A percentile compares a stretch with the other conserved stretches of the same genome.
Conservation (phyloP, 2,888 invertebrate genomes). For the Tetheella fluctuosa region DNA sequence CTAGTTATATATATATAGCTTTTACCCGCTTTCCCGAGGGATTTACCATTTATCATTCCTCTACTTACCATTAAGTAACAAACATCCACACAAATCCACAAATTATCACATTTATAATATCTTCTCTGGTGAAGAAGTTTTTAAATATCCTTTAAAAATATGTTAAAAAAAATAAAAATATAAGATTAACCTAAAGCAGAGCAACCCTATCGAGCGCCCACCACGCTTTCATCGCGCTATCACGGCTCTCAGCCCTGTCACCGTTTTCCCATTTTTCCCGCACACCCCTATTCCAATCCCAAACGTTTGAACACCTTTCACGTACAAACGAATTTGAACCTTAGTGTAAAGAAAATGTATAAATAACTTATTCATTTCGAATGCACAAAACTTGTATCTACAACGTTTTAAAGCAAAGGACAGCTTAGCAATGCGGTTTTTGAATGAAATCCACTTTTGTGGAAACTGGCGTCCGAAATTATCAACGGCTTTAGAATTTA, state of each 20-base stretch:
- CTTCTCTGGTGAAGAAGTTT: too few relatives aligned
- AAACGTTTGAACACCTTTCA: conserved; percentile 27
- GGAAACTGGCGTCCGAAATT: conserved; percentile 70
- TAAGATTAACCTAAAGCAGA: conserved; percentile 15
- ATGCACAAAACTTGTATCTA: conserved; percentile 28
- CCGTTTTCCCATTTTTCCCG: conserved; percentile 80
- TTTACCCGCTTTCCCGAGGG: too few relatives aligned
- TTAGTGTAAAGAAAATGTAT: conserved; percentile 19
- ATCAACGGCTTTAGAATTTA: conserved; percentile 64
- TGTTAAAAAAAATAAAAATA: neutral
- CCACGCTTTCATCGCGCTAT: conserved; percentile 76
- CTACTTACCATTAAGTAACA: too few relatives aligned
- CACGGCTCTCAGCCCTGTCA: conserved; percentile 82
- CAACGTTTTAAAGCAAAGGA: conserved; percentile 31
- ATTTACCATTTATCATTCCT: too few relatives aligned
- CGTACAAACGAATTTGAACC: conserved; percentile 25
- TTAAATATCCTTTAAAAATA: too few relatives aligned
- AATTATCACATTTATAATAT: too few relatives aligned
- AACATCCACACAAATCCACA: too few relatives aligned
- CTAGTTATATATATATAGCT: too few relatives aligned
- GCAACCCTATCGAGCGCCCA: conserved; percentile 64
- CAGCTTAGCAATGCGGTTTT: conserved; percentile 78
- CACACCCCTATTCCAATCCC: conserved; percentile 36
- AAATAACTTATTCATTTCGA: conserved; percentile 20
- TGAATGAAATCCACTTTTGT: conserved; percentile 73